Evolutionary conservation across 2,797 vertebrate genomes (phyloP), one percentile per base, ranked within the genome.

Genomic region (Nothura maculosa): DNA sequence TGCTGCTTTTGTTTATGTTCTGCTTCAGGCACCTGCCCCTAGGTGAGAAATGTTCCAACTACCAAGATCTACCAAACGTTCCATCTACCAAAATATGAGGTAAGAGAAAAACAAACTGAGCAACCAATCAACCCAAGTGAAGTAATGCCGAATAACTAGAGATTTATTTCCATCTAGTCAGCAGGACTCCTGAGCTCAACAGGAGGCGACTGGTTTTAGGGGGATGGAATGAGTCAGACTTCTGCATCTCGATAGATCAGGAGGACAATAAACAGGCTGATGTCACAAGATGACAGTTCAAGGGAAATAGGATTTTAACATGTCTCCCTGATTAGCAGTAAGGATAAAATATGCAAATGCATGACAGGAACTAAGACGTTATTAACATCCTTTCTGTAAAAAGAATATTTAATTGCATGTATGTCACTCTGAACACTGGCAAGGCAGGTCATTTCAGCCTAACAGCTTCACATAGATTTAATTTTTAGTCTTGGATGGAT

Each of bases 381-480:
- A 84, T 62, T 84, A 36, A 85, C 45, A 30, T 85, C 57, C 57
- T 75, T 84, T 38, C 70, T 78, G 73, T 76, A 45, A 66, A 42
- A 19, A 68, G 55, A 89, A 77, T 68, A 84, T 88, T 94, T 94
- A 94, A 96, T 67, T 89, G 68, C 38, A 48, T 42, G 27, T 74
- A 10, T 72, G 38, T 45, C 81, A 60, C 52, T 70, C 62, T 88
- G 85, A 85, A 72, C 2, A 1, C 32, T 81, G 75, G 57, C 50
- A 82, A 93, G 45, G 40, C 32, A 72, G 63, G 50, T 58, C 32
- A 10, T 76, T 96, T 94, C 64, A 73, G 36, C 60, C 90, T 86
- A 85, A 96, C 68, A 93, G 75, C 38, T 95, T 91, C 79, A 73
- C 36, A 84, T 22, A 75, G n/a, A 67, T 90, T 96, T 91, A 32